Evolutionary conservation across 2,888 invertebrate species (phyloP).

Genomic region (Synergus gifuensis): DNA sequence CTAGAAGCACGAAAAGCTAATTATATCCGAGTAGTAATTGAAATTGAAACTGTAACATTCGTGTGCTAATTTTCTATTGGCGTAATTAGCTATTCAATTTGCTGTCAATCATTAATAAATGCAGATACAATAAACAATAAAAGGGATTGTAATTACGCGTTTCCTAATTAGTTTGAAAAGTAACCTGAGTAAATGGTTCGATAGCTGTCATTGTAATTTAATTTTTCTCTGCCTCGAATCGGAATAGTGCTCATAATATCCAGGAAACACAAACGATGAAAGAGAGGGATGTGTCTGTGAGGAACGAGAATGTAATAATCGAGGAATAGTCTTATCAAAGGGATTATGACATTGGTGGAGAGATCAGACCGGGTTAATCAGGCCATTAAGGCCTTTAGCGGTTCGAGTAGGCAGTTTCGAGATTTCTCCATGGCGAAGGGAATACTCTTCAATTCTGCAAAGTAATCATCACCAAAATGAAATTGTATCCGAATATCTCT

Average conservation of each 20-base stretch:
- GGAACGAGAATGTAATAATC: constrained; percentile 62
- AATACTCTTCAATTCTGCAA: constrained; percentile 70
- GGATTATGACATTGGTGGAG: constrained; percentile 67
- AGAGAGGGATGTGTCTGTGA: constrained; percentile 40
- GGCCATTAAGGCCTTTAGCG: constrained; percentile 68
- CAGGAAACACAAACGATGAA: constrained; percentile 2
- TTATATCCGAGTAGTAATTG: neutral
- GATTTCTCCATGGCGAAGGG: constrained; percentile 68
- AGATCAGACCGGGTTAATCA: constrained; percentile 70
- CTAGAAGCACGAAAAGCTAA: neutral
- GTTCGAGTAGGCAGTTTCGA: constrained; percentile 62
- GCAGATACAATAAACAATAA: constrained; percentile 33
- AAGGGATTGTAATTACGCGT: constrained; percentile 24
- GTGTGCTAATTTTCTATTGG: constrained; percentile 21
- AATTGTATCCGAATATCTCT: neutral
- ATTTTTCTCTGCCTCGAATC: constrained; percentile 6
- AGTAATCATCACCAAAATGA: constrained; percentile 73
- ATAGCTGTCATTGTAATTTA: constrained; percentile 36
- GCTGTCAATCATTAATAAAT: constrained; percentile 39
- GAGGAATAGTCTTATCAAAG: constrained; percentile 67
- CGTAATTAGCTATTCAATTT: constrained; percentile 33
- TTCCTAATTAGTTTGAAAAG: constrained; percentile 40
- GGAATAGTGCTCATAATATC: constrained; percentile 3
- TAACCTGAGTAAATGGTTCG: constrained; percentile 36
- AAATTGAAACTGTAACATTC: constrained; percentile 19